Percentiles rank a stretch among this genome's conserved stretches.
phyloP scores from a whole-genome alignment of 1,140 invertebrate genomes.

The Halictus rubicundus region DNA sequence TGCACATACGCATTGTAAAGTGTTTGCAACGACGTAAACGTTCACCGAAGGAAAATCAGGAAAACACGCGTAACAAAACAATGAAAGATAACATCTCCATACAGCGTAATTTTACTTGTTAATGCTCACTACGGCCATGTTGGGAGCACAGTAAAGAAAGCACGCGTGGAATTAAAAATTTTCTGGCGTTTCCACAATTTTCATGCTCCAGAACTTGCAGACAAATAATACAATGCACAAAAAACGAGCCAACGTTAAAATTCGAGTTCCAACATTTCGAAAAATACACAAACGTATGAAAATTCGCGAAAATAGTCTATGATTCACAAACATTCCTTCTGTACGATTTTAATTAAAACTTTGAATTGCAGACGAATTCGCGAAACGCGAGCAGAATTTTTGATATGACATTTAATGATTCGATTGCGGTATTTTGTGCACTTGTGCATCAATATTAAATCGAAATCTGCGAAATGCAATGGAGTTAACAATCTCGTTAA shows the following conservation, averaged over 20 bases:
- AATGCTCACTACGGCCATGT: neutral
- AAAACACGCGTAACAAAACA: neutral
- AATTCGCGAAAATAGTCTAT: neutral
- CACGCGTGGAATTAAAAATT: conserved; percentile 13
- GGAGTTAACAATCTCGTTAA: no score
- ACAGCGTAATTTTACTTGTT: conserved; percentile 32
- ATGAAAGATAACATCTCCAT: conserved; percentile 7
- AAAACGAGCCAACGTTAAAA: neutral
- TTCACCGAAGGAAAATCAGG: neutral
- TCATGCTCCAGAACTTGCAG: neutral
- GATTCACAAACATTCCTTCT: neutral
- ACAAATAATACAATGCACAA: neutral
- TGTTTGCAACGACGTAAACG: neutral
- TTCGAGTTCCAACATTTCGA: neutral
- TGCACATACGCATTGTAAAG: neutral
- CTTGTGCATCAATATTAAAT: no score
- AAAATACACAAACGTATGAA: neutral
- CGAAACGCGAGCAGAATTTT: no score
- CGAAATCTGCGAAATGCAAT: no score
- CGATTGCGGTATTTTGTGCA: no score
- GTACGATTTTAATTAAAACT: no score
- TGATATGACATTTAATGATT: no score
- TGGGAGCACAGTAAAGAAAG: neutral
- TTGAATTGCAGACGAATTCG: no score
- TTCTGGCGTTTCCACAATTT: neutral